Evolutionary conservation across 1,140 invertebrate species (phyloP).

Genomic region (Elymnias hypermnestra): DNA sequence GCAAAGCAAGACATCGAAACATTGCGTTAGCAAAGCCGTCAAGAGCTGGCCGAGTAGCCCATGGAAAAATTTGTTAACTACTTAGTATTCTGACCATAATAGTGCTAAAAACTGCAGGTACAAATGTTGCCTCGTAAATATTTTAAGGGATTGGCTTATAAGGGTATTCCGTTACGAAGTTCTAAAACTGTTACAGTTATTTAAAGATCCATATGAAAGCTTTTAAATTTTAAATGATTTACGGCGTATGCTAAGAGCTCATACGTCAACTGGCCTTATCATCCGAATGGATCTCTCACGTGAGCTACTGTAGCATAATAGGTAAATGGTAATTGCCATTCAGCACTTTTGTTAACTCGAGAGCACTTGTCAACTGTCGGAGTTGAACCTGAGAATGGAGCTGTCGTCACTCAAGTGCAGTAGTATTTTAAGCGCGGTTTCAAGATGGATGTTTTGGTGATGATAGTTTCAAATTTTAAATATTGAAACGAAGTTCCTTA

Average conservation of each 20-base stretch:
- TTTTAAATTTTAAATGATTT: constrained; percentile 6
- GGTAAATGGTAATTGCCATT: constrained; percentile 17
- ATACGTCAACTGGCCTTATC: constrained; percentile 2
- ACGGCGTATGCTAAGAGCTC: background rate
- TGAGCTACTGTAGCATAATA: constrained; percentile 15
- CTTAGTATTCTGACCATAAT: no score
- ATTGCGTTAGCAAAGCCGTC: no score
- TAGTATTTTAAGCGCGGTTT: no score
- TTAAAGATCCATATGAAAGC: constrained; percentile 6
- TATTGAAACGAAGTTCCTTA: no score
- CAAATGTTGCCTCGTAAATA: no score
- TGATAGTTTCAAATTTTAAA: no score
- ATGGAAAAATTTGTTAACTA: no score
- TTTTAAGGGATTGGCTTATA: no score
- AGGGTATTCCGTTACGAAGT: background rate
- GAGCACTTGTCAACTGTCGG: constrained; percentile 14
- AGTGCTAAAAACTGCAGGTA: no score
- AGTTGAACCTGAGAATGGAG: constrained; percentile 2
- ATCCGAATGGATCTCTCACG: constrained; percentile 7
- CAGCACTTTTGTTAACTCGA: constrained; percentile 17
- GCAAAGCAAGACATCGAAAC: no score
- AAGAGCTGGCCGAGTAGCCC: no score
- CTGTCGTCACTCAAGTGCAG: constrained; percentile 15
- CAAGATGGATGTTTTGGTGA: no score
- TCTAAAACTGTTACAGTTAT: background rate